A percentile compares a stretch with the other conserved stretches of the same genome.
These are phyloP conservation scores for Podocnemis expansa DNA, from an alignment of 2,113 vertebrate species.

Conservation along the genomic window DNA sequence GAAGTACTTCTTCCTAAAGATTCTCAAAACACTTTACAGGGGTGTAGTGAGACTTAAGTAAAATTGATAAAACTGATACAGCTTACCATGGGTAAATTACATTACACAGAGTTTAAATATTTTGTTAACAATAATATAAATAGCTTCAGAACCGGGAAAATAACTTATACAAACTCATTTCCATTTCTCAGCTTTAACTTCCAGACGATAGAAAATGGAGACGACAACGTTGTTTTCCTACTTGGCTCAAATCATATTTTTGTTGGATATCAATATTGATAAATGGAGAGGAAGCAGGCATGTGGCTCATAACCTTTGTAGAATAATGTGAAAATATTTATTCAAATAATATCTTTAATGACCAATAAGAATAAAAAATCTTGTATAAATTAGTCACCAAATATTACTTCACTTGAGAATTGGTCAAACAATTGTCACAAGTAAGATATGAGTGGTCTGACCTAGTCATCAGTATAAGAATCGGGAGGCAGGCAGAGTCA, in stretches of 20 bases:
- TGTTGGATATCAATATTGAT: not conserved
- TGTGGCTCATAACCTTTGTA: not conserved
- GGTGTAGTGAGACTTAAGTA: not conserved
- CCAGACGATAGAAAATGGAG: not conserved
- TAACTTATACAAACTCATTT: not conserved
- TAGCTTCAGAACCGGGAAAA: not conserved
- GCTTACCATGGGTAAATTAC: not conserved
- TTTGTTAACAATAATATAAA: not conserved
- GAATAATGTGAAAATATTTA: not conserved
- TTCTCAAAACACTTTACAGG: not conserved
- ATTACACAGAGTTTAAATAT: not conserved
- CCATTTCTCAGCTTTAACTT: not conserved
- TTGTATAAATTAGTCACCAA: not conserved
- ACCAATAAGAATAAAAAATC: conserved; percentile 5
- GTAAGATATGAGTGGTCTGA: not conserved
- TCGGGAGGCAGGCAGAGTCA: not conserved
- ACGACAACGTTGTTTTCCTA: not conserved
- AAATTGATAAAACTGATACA: not conserved
- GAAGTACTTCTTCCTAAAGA: not conserved
- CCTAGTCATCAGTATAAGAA: not conserved
- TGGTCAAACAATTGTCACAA: not conserved
- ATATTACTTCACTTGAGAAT: not conserved
- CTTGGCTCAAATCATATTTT: not conserved
- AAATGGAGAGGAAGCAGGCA: not conserved
- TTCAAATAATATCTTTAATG: not conserved